These are phyloP conservation scores for Drosophila phalerata DNA, from an alignment of 2,888 invertebrate genomes.

Conservation along the genomic window DNA sequence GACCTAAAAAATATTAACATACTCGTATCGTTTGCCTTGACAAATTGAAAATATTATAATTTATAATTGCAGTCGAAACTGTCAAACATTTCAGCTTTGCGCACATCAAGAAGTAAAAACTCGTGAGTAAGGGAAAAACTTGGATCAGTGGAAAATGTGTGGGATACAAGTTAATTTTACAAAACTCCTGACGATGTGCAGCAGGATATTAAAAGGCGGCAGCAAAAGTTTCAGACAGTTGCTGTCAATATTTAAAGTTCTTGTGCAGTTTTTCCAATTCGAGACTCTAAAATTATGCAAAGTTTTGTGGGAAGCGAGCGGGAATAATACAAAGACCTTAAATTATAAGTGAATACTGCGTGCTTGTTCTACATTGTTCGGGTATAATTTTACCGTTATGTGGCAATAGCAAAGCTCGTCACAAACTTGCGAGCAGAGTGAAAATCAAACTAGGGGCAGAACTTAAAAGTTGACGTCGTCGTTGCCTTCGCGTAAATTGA, in stretches of 20 bases:
- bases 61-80: slow-evolving; percentile 57
- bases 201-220: slow-evolving; percentile 31
- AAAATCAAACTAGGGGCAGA: slow-evolving; percentile 61
- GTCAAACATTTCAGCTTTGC: slow-evolving; percentile 43
- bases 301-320: background rate
- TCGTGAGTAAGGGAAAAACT: slow-evolving; percentile 15
- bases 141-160: slow-evolving; percentile 42
- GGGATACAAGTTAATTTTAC: slow-evolving; percentile 27
- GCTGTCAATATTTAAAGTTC: slow-evolving; percentile 62
- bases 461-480: slow-evolving; percentile 51
- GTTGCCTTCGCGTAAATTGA: slow-evolving; percentile 64
- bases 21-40: slow-evolving; percentile 1
- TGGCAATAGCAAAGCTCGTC: slow-evolving; percentile 38
- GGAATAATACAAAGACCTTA: slow-evolving; percentile 6
- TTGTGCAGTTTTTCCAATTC: background rate
- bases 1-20: background rate
- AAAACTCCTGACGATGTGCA: slow-evolving; percentile 4
- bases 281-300: slow-evolving; percentile 26
- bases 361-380: slow-evolving; percentile 25
- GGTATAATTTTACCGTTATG: slow-evolving; percentile 33
- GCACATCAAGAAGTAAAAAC: slow-evolving; percentile 4
- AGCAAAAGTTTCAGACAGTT: slow-evolving; percentile 56
- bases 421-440: slow-evolving; percentile 43
- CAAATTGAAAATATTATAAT: slow-evolving; percentile 34
- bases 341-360: slow-evolving; percentile 30